Conservation (phyloP, 2,797 vertebrate genomes). For the Sarcophilus harrisii region DNA sequence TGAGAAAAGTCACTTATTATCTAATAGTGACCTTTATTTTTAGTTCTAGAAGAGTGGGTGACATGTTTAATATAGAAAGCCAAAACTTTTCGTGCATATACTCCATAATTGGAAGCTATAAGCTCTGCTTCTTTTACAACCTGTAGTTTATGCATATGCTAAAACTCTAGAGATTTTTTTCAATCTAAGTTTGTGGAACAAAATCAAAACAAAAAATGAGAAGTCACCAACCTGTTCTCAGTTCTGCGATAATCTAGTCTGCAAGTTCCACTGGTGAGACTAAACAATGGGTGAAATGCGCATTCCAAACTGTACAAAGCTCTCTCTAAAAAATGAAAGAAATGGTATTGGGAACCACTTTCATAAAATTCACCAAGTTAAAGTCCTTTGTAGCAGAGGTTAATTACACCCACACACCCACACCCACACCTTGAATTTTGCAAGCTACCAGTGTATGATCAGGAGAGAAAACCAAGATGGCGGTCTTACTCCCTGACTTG, state of each 20-base stretch:
- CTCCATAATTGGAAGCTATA: neutral
- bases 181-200: neutral
- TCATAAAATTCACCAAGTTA: neutral
- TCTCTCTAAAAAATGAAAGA: constrained; percentile 88
- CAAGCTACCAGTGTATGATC: neutral
- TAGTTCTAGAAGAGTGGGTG: neutral
- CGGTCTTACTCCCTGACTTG: neutral
- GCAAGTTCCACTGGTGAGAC: constrained; percentile 93
- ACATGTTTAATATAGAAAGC: neutral
- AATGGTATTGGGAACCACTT: neutral
- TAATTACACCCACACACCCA: neutral
- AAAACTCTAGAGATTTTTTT: neutral
- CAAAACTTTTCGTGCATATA: neutral
- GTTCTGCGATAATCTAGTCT: constrained; percentile 94
- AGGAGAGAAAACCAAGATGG: neutral
- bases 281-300: constrained; percentile 96
- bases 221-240: constrained; percentile 92
- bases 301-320: constrained; percentile 96
- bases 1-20: neutral
- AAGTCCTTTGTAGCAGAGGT: neutral
- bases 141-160: neutral
- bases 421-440: neutral
- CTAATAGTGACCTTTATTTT: neutral
- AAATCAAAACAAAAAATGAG: neutral
- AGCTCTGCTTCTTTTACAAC: neutral